Evolutionary conservation across 2,797 vertebrate species (phyloP), one percentile per base, ranked within the genome.

Genomic region (Gambusia yucatana): DNA sequence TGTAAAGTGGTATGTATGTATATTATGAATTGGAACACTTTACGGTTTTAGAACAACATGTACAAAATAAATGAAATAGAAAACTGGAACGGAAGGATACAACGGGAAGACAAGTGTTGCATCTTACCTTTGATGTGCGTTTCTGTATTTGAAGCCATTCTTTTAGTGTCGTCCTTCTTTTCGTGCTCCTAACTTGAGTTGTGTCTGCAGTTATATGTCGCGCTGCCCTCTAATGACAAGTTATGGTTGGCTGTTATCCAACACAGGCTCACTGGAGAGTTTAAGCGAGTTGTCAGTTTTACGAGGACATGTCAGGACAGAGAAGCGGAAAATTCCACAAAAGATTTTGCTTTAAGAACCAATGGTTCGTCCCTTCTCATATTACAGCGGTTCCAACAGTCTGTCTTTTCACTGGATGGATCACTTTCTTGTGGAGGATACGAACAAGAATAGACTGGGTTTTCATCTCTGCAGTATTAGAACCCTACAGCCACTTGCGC

Each of bases 71-170:
- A 46, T 20, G 13, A 16, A n/a, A 44, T n/a, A 0, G 43, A 2
- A 0, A 25, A 17, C 3, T 28, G 44, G 10, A 28, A 44, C 11
- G 22, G 11, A n/a, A 28, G n/a, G 14, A 17, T 6, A 25, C 22
- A 72, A 33, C 25, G 5, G 0, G 8, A 25, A 16, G 20, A 25
- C 1, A 39, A 20, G 4, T 55, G 10, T 52, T 17, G n/a, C 39
- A 2, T 36, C 74, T 77, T 72, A 82, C 85, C 72, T 2, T 41
- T 46, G 39, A 57, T 20, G 7, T 77, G 47, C 41, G 4, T 43
- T 9, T 75, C 63, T 7, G 52, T 55, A 20, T 50, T 48, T 50
- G 65, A 39, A 13, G 69, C 69, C 69, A 63, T 84, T 36, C 20
- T 67, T 41, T 9, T 22, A 8, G 50, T 39, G 48, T 39, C 74